phyloP scores from a whole-genome alignment of 2,113 vertebrate genomes.

The Choloepus hoffmanni region DNA sequence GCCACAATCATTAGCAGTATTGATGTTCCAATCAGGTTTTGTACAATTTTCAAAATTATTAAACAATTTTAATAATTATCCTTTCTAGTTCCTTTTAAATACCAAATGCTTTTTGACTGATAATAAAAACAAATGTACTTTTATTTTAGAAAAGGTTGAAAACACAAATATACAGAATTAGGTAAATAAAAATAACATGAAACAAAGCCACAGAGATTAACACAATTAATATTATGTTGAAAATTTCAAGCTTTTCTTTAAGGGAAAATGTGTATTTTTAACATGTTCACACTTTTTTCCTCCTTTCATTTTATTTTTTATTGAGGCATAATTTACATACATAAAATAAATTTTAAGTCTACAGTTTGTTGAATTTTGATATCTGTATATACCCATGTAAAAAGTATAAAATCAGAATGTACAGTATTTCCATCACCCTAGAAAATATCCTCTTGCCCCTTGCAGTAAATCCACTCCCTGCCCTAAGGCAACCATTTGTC shows the following conservation, averaged over 20 bases:
- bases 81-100: background rate
- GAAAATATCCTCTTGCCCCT: background rate
- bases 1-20: background rate
- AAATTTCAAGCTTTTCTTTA: background rate
- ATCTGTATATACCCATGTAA: background rate
- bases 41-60: background rate
- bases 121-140: constrained; percentile 10
- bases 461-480: background rate
- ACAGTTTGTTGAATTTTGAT: background rate
- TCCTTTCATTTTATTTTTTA: background rate
- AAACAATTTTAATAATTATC: background rate
- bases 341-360: constrained; percentile 11
- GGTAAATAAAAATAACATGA: background rate
- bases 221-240: background rate
- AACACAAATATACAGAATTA: background rate
- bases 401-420: background rate
- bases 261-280: background rate
- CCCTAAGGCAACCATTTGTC: background rate
- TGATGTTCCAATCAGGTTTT: background rate
- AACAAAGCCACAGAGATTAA: background rate
- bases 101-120: background rate
- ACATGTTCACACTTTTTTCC: background rate
- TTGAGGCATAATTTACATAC: background rate
- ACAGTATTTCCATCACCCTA: background rate
- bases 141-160: background rate